A percentile compares a stretch with the other conserved stretches of the same genome.
These are phyloP conservation scores for Stenoptilia bipunctidactyla DNA, from an alignment of 2,888 invertebrate genomes.

Conservation along the genomic window DNA sequence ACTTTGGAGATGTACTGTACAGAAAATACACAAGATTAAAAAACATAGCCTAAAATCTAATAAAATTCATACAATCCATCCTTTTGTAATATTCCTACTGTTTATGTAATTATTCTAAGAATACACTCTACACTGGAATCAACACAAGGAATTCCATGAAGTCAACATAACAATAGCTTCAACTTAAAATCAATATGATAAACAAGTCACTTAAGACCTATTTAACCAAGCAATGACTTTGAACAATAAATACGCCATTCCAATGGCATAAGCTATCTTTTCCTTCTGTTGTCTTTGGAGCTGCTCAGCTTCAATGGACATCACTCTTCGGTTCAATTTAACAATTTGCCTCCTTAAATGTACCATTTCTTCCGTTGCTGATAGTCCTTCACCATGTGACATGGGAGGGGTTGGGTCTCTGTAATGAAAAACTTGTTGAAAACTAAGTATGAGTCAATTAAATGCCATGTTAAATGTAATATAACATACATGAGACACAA, in stretches of 20 bases:
- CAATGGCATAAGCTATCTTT: conserved; percentile 85
- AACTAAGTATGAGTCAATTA: too few species aligned
- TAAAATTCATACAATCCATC: conserved; percentile 33
- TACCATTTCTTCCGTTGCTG: conserved; percentile 82
- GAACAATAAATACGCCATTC: conserved; percentile 87
- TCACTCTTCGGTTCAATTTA: conserved; percentile 87
- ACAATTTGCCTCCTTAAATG: conserved; percentile 89
- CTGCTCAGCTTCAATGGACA: conserved; percentile 89
- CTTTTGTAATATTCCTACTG: conserved; percentile 17
- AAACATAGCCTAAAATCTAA: conserved; percentile 54
- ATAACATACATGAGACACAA: too few species aligned
- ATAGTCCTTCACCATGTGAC: conserved; percentile 74
- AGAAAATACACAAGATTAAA: conserved; percentile 43
- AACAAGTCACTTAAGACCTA: conserved; percentile 43
- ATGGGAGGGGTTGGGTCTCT: conserved; percentile 79
- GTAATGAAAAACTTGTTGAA: too few species aligned
- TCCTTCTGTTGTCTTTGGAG: conserved; percentile 88
- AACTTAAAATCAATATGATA: conserved; percentile 41
- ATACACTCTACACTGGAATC: not conserved
- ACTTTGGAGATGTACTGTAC: conserved; percentile 34
- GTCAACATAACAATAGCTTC: conserved; percentile 45
- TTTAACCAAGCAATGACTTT: conserved; percentile 88
- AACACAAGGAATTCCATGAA: conserved; percentile 33
- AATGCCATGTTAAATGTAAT: too few species aligned
- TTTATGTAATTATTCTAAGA: conserved; percentile 2